phyloP scores from a whole-genome alignment of 2,113 vertebrate species.

The Dunckerocampus dactyliophorus region DNA sequence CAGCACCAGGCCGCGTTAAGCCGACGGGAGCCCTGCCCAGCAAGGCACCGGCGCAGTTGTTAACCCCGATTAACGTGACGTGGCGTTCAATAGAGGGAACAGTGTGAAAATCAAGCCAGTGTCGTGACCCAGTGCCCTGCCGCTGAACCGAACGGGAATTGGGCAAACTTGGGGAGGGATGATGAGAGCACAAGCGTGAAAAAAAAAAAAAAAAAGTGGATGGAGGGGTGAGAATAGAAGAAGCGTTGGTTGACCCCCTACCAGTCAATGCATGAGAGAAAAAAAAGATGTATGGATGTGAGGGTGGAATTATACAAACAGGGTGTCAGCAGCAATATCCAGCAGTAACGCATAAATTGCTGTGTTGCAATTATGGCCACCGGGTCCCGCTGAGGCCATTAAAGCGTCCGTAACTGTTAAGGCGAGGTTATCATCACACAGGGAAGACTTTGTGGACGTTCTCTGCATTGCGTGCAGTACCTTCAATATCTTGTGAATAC shows the following conservation, averaged over 20 bases:
- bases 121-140: constrained; percentile 70
- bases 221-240: constrained; percentile 8
- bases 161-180: constrained; percentile 46
- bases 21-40: constrained; percentile 64
- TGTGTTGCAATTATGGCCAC: constrained; percentile 3
- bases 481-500: constrained; percentile 23
- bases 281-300: constrained; percentile 5
- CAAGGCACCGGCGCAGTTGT: constrained; percentile 63
- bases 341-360: constrained; percentile 15
- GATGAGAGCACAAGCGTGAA: constrained; percentile 19
- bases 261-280: neutral
- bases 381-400: constrained; percentile 15
- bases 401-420: constrained; percentile 25
- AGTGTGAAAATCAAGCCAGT: constrained; percentile 72
- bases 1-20: constrained; percentile 57
- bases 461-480: constrained; percentile 26
- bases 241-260: neutral
- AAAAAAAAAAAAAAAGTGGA: constrained; percentile 4
- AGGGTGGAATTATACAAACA: constrained; percentile 4
- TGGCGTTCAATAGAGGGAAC: constrained; percentile 61
- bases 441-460: constrained; percentile 7
- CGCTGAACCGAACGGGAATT: constrained; percentile 61
- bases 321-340: constrained; percentile 13
- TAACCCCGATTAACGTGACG: constrained; percentile 79
- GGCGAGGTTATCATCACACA: constrained; percentile 9